Evolutionary conservation across 2,888 invertebrate species (phyloP).

Genomic region (Eupithecia exiguata): DNA sequence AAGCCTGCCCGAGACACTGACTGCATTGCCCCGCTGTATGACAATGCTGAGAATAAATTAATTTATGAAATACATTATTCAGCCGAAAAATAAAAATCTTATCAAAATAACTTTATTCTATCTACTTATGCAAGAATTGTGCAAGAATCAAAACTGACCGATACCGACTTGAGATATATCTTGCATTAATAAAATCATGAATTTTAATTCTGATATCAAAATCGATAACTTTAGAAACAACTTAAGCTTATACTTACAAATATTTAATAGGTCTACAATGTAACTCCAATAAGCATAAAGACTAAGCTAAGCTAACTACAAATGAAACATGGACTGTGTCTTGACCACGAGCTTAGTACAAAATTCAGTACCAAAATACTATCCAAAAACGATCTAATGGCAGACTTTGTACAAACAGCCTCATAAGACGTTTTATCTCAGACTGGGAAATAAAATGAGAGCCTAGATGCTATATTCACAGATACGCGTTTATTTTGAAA

Average conservation of each 20-base stretch:
- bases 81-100: constrained; percentile 39
- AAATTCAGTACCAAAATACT: constrained; percentile 80
- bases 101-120: constrained; percentile 52
- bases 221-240: constrained; percentile 58
- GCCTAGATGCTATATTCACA: constrained; percentile 23
- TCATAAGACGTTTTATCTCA: constrained; percentile 31
- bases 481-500: not conserved
- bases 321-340: constrained; percentile 74
- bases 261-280: constrained; percentile 63
- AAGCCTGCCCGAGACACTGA: no score
- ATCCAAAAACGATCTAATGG: constrained; percentile 56
- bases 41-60: constrained; percentile 12
- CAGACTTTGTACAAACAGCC: constrained; percentile 33
- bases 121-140: constrained; percentile 61
- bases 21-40: no score
- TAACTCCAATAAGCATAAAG: constrained; percentile 66
- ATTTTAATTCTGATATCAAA: constrained; percentile 58
- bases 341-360: constrained; percentile 72
- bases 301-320: constrained; percentile 73
- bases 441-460: constrained; percentile 35
- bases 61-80: constrained; percentile 13
- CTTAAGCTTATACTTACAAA: constrained; percentile 67
- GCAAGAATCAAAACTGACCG: constrained; percentile 62
- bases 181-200: constrained; percentile 36
- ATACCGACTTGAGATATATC: constrained; percentile 39